A percentile compares a stretch with the other conserved stretches of the same genome.
These are phyloP conservation scores for Teleopsis dalmanni DNA, from an alignment of 1,140 invertebrate species.

Conservation along the genomic window DNA sequence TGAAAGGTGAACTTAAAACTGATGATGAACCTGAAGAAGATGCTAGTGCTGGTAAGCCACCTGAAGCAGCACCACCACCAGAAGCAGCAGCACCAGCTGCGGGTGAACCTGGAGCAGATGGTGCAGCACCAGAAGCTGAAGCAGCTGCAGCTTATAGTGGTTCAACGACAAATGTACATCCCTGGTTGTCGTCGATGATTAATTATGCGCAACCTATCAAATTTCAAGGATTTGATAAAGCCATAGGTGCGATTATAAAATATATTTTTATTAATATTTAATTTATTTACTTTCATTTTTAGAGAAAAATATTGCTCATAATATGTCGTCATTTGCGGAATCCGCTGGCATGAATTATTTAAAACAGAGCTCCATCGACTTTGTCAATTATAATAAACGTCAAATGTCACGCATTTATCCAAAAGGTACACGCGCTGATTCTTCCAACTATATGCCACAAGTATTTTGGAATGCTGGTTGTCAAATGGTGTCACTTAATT, in stretches of 20 bases:
- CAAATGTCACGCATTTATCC: slow-evolving; percentile 99
- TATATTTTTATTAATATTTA: neutral
- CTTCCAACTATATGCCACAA: slow-evolving; percentile 99
- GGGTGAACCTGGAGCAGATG: slow-evolving; percentile 41
- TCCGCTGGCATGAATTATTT: slow-evolving; percentile 90
- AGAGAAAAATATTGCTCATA: slow-evolving; percentile 93
- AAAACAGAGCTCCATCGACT: slow-evolving; percentile 93
- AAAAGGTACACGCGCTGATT: slow-evolving; percentile 96
- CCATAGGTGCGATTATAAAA: slow-evolving; percentile 66
- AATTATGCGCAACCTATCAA: slow-evolving; percentile 99
- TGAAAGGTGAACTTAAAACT: slow-evolving; percentile 85
- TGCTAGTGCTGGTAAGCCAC: slow-evolving; percentile 53
- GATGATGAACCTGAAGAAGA: slow-evolving; percentile 85
- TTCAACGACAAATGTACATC: slow-evolving; percentile 98
- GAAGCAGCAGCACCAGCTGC: slow-evolving; percentile 34
- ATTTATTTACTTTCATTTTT: slow-evolving; percentile 29
- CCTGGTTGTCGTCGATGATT: slow-evolving; percentile 95
- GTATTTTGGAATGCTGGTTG: slow-evolving; percentile 89
- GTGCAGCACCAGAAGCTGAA: slow-evolving; percentile 56
- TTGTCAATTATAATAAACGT: slow-evolving; percentile 99
- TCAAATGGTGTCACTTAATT: slow-evolving; percentile 99
- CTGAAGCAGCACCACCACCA: slow-evolving; percentile 33
- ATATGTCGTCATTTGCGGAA: slow-evolving; percentile 99
- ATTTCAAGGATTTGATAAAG: slow-evolving; percentile 95
- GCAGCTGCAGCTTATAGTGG: slow-evolving; percentile 78